phyloP scores from a whole-genome alignment of 2,797 vertebrate genomes.

The Acrossocheilus fasciatus region DNA sequence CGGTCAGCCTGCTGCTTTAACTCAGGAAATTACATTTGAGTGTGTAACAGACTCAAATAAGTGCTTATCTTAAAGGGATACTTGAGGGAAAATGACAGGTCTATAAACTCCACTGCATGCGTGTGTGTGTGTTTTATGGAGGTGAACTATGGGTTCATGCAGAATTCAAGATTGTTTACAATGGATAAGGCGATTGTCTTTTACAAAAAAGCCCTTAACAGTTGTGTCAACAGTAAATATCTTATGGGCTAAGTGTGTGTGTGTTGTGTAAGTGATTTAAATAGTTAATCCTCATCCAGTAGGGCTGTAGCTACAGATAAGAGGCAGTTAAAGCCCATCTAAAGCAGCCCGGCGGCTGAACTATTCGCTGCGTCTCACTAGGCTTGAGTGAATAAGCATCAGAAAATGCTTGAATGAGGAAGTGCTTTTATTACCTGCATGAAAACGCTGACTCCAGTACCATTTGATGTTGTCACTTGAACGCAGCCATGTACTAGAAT shows the following conservation, averaged over 20 bases:
- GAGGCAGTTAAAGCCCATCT: not conserved
- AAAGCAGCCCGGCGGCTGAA: not conserved
- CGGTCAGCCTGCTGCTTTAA: not conserved
- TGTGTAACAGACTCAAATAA: not conserved
- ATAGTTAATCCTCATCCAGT: constrained; percentile 6
- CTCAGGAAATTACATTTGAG: constrained; percentile 6
- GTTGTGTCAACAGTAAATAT: not conserved
- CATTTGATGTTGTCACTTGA: not conserved
- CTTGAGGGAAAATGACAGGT: constrained; percentile 13
- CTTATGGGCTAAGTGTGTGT: not conserved
- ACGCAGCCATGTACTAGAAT: not conserved
- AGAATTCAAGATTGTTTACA: not conserved
- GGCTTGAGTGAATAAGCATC: not conserved
- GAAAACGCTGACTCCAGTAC: constrained; percentile 31
- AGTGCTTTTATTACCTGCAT: constrained; percentile 7
- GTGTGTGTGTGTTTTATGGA: constrained; percentile 9
- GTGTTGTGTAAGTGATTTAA: constrained; percentile 24
- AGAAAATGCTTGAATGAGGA: constrained; percentile 13
- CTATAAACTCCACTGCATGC: not conserved
- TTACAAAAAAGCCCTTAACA: not conserved
- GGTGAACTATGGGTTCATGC: not conserved
- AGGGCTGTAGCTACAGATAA: constrained; percentile 34
- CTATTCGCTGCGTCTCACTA: not conserved
- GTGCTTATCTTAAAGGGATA: not conserved
- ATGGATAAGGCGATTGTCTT: not conserved